phyloP scores from a whole-genome alignment of 2,113 vertebrate species.

The Acanthochromis polyacanthus region DNA sequence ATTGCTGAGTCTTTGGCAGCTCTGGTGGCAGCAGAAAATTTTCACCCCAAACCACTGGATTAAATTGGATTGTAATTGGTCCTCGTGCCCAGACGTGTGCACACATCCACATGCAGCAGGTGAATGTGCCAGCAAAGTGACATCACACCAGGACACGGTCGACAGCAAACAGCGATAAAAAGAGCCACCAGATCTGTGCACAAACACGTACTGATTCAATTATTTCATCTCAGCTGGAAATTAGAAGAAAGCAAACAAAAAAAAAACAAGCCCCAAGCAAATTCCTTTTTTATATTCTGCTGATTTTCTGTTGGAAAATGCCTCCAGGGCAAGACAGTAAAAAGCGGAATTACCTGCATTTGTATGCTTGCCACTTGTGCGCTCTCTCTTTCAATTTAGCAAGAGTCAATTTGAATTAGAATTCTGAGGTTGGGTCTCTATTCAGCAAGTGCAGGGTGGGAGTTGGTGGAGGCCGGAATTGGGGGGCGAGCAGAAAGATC shows the following conservation, averaged over 20 bases:
- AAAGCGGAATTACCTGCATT: constrained; percentile 64
- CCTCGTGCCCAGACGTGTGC: constrained; percentile 29
- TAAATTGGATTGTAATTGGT: constrained; percentile 61
- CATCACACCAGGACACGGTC: constrained; percentile 32
- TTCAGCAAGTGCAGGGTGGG: constrained; percentile 43
- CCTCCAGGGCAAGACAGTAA: constrained; percentile 51
- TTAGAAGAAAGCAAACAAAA: neutral
- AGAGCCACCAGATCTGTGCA: constrained; percentile 48
- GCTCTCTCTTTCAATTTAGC: constrained; percentile 61
- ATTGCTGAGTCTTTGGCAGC: constrained; percentile 13
- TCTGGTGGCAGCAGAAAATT: constrained; percentile 49
- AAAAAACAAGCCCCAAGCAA: constrained; percentile 43
- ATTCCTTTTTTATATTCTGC: constrained; percentile 21
- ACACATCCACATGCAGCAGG: constrained; percentile 11
- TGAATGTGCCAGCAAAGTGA: constrained; percentile 16
- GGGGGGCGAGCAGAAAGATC: constrained; percentile 11
- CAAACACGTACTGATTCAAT: constrained; percentile 63
- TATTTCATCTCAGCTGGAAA: constrained; percentile 54
- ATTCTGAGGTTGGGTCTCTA: constrained; percentile 39
- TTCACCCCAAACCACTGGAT: constrained; percentile 14
- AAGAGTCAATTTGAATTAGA: constrained; percentile 69
- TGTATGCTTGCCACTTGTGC: constrained; percentile 37
- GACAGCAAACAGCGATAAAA: constrained; percentile 51
- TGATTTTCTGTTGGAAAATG: constrained; percentile 20
- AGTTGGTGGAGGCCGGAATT: constrained; percentile 20